Conservation (phyloP, 2,113 vertebrate species). For the Hyaena hyaena region DNA sequence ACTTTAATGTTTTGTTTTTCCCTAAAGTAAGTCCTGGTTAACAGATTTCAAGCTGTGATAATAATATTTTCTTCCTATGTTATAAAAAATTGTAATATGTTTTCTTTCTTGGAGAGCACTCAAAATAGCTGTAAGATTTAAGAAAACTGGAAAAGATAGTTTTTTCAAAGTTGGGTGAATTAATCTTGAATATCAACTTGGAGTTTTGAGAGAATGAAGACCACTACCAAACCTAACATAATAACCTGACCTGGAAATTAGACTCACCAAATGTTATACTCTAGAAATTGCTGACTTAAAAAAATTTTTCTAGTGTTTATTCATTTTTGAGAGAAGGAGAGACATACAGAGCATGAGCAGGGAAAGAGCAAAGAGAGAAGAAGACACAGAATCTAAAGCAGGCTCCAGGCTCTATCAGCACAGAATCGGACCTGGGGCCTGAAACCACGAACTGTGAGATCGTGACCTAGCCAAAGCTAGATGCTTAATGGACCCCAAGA, state of each 20-base stretch:
- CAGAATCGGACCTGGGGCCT: too few relatives aligned
- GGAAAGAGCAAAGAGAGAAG: too few relatives aligned
- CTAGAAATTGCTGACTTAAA: neutral
- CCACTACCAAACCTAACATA: neutral
- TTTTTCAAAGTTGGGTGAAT: slow-evolving; percentile 49
- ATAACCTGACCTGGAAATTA: slow-evolving; percentile 50
- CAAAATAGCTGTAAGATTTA: slow-evolving; percentile 74
- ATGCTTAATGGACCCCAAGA: too few relatives aligned
- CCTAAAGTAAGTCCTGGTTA: slow-evolving; percentile 83
- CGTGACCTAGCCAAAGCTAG: too few relatives aligned
- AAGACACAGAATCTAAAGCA: too few relatives aligned
- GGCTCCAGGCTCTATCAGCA: too few relatives aligned
- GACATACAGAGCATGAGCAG: too few relatives aligned
- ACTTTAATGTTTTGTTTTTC: slow-evolving; percentile 82
- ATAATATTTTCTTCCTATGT: slow-evolving; percentile 87
- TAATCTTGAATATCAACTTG: slow-evolving; percentile 19
- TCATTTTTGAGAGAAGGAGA: too few relatives aligned
- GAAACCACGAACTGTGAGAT: too few relatives aligned
- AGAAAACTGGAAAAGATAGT: slow-evolving; percentile 74
- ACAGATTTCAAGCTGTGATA: slow-evolving; percentile 87
- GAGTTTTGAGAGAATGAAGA: slow-evolving; percentile 49
- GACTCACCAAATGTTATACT: neutral
- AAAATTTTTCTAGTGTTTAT: too few relatives aligned
- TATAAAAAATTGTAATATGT: slow-evolving; percentile 85
- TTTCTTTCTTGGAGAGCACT: slow-evolving; percentile 83